These are phyloP conservation scores for Plebejus anna DNA, from an alignment of 2,888 invertebrate species.

Conservation along the genomic window DNA sequence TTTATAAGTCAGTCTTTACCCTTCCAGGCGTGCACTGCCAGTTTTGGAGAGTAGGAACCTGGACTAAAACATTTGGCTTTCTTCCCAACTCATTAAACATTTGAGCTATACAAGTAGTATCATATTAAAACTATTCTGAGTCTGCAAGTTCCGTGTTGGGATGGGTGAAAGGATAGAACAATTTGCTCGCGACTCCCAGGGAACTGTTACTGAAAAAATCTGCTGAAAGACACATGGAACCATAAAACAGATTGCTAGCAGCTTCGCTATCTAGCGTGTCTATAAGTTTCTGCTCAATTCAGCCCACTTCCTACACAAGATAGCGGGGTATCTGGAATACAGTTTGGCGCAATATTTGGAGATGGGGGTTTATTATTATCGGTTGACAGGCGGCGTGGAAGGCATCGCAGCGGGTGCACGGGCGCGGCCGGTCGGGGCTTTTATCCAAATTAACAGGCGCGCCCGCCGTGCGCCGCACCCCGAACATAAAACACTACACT, in stretches of 20 bases:
- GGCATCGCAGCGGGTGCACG: constrained; percentile 50
- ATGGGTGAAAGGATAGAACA: too few relatives aligned
- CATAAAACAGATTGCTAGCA: neutral
- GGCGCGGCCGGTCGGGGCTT: constrained; percentile 74
- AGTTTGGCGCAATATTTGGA: neutral
- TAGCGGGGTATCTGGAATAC: neutral
- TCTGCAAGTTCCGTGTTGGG: too few relatives aligned
- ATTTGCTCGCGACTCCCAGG: too few relatives aligned
- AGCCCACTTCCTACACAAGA: neutral
- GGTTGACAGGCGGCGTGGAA: constrained; percentile 42
- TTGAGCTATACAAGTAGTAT: too few relatives aligned
- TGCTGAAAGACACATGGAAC: neutral
- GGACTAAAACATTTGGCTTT: too few relatives aligned
- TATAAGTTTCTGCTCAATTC: neutral
- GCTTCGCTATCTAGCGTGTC: too few relatives aligned
- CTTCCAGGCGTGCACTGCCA: too few relatives aligned
- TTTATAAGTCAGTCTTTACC: too few relatives aligned
- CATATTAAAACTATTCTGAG: too few relatives aligned
- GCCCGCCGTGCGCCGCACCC: constrained; percentile 67
- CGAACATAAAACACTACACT: constrained; percentile 73
- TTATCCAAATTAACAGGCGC: constrained; percentile 78
- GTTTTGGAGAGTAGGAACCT: too few relatives aligned
- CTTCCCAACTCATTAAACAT: too few relatives aligned
- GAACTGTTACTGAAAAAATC: neutral
- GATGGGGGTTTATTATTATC: constrained; percentile 4